A percentile compares a stretch with the other conserved stretches of the same genome.
Evolutionary conservation across 1,140 invertebrate species (phyloP).

Genomic region (Drosophila tani): DNA sequence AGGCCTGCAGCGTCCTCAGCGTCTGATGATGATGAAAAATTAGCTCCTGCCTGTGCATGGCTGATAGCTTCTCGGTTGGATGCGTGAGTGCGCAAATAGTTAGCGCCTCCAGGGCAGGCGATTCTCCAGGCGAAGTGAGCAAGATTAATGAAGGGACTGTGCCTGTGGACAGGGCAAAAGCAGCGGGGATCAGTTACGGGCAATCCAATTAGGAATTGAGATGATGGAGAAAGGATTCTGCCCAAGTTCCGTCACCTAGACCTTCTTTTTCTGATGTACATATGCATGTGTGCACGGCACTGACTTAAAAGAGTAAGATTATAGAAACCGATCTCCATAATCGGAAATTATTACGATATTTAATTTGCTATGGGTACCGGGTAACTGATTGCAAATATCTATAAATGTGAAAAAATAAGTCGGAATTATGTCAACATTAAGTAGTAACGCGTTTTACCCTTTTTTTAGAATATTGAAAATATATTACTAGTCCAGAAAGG

Average conservation of each 20-base stretch:
- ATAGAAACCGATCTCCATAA: not conserved
- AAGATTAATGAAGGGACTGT: conserved; percentile 71
- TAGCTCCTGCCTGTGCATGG: conserved; percentile 55
- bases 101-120: conserved; percentile 41
- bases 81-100: conserved; percentile 63
- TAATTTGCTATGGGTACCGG: not conserved
- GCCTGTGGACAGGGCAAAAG: not conserved
- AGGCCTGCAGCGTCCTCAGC: conserved; percentile 62
- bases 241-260: not conserved
- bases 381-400: too few relatives aligned
- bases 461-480: too few relatives aligned
- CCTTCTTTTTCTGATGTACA: not conserved
- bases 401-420: too few relatives aligned
- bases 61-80: conserved; percentile 52
- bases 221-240: conserved; percentile 5
- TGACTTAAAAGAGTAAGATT: not conserved
- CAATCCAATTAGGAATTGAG: conserved; percentile 44
- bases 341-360: too few relatives aligned
- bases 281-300: too few relatives aligned
- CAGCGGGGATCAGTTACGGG: conserved; percentile 14
- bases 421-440: not conserved
- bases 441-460: too few relatives aligned
- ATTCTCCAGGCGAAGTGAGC: conserved; percentile 57
- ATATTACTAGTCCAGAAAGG: too few relatives aligned
- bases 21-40: conserved; percentile 78